phyloP scores from a whole-genome alignment of 2,888 invertebrate genomes.

The Lysandra coridon region DNA sequence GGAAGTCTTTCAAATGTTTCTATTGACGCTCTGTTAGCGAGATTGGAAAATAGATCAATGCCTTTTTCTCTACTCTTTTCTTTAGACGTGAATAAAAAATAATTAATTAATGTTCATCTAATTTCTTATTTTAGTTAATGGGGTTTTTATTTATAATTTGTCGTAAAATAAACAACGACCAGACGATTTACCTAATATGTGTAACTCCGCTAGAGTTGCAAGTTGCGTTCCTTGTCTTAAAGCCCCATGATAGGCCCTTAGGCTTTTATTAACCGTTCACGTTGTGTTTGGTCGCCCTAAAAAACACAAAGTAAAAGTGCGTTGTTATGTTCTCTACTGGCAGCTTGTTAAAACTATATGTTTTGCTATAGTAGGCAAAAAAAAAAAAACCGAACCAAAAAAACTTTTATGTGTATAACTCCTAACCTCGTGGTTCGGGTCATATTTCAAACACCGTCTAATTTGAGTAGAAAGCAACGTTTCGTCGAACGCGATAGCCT shows the following conservation, averaged over 20 bases:
- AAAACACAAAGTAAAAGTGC: background rate
- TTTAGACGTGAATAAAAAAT: background rate
- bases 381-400: too few relatives aligned
- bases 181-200: background rate
- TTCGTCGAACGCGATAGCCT: slow-evolving; percentile 42
- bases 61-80: background rate
- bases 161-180: background rate
- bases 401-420: background rate
- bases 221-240: background rate
- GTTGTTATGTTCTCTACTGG: too few relatives aligned
- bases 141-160: background rate
- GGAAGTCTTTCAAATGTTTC: background rate
- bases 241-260: background rate
- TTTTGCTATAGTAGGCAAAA: too few relatives aligned
- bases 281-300: background rate
- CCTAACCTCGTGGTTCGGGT: background rate
- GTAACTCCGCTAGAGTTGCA: background rate
- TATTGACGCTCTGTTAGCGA: background rate
- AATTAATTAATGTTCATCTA: background rate
- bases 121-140: background rate
- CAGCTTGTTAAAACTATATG: too few relatives aligned
- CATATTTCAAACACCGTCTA: background rate
- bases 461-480: slow-evolving; percentile 1
- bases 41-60: background rate
- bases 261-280: background rate